phyloP scores from a whole-genome alignment of 92 coral and sea anemone genomes.

The Parazoanthus atlanticus region DNA sequence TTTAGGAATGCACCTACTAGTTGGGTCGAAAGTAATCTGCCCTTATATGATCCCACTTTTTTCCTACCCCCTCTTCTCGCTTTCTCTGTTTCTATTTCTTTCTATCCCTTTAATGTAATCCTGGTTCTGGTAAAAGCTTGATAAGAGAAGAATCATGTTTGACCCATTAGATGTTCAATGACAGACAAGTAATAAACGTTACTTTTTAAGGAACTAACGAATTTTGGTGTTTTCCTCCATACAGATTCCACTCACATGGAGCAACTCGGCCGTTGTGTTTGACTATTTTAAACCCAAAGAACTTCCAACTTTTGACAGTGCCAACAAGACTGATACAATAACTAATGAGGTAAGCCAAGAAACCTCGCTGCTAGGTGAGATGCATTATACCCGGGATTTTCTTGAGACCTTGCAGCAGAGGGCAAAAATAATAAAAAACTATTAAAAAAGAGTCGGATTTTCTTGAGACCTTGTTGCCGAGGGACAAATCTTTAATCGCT shows the following conservation, averaged over 20 bases:
- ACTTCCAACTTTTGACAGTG: slow-evolving; percentile 91
- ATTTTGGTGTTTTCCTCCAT: background rate
- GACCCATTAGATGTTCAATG: background rate
- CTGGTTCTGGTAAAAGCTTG: no score
- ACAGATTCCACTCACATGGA: slow-evolving; percentile 90
- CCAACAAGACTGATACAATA: slow-evolving; percentile 77
- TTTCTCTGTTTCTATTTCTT: no score
- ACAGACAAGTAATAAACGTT: background rate
- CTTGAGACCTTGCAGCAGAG: no score
- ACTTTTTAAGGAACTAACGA: background rate
- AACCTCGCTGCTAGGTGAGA: no score
- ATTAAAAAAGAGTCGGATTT: no score
- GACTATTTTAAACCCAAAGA: slow-evolving; percentile 90
- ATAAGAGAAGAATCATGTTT: background rate
- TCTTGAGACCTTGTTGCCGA: no score
- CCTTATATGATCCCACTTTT: background rate
- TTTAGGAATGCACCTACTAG: background rate
- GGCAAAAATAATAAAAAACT: no score
- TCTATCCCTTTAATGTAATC: no score
- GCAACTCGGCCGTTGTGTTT: slow-evolving; percentile 93
- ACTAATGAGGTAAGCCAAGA: slow-evolving; percentile 76
- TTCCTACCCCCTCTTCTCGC: background rate
- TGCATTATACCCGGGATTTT: no score
- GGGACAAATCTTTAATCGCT: no score
- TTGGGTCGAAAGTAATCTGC: background rate